Percentiles rank a stretch among this genome's conserved stretches.
Evolutionary conservation across 2,797 vertebrate genomes (phyloP).

Genomic region (Apodemus agrarius): DNA sequence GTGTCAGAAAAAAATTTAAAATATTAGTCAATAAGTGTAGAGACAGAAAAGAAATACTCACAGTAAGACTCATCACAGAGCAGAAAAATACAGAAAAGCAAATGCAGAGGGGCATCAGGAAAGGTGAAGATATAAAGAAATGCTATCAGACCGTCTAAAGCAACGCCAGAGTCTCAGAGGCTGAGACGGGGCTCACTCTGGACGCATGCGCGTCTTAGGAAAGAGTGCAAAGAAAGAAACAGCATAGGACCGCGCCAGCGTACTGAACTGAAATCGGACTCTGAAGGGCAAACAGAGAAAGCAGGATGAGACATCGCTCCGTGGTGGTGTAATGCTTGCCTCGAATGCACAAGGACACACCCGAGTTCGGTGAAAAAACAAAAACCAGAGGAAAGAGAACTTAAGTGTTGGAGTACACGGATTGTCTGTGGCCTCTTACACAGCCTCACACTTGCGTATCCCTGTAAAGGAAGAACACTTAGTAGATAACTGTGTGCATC

Average conservation of each 20-base stretch:
- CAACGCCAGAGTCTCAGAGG: neutral
- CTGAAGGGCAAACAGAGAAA: neutral
- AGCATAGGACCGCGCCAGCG: no score
- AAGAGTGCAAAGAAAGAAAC: neutral
- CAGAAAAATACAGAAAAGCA: neutral
- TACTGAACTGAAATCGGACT: neutral
- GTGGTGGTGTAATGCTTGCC: neutral
- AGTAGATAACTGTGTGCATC: neutral
- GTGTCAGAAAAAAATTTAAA: no score
- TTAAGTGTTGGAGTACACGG: no score
- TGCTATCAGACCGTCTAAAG: neutral
- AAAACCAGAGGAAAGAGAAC: neutral
- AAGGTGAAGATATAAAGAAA: neutral
- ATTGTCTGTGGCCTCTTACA: neutral
- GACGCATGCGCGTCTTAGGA: neutral
- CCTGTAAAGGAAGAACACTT: neutral
- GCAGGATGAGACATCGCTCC: no score
- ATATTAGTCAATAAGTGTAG: neutral
- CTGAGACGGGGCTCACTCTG: neutral
- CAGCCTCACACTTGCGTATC: neutral
- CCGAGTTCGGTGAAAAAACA: neutral
- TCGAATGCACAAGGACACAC: neutral
- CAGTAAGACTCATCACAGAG: neutral
- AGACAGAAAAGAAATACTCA: neutral
- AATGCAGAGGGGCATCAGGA: neutral